Conservation (phyloP, 2,797 vertebrate genomes). For the Centroberyx gerrardi region DNA sequence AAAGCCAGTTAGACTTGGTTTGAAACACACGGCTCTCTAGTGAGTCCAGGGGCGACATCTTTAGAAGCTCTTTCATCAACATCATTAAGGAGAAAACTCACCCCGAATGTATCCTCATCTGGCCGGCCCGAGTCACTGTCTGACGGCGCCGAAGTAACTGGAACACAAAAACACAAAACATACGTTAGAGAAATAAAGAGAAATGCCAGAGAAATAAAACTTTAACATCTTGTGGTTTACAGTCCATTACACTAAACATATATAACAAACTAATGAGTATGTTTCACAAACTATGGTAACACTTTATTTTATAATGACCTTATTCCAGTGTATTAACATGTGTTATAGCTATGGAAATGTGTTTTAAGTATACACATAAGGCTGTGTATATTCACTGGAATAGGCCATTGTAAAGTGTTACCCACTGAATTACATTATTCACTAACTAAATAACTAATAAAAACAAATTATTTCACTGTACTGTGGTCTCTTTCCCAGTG, state of each 20-base stretch:
- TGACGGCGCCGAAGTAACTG: conserved; percentile 84
- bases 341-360: neutral
- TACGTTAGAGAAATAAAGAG: conserved; percentile 29
- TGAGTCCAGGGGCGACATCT: conserved; percentile 34
- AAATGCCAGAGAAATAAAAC: conserved; percentile 11
- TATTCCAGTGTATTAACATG: neutral
- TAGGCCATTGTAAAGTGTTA: neutral
- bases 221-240: conserved; percentile 27
- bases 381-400: neutral
- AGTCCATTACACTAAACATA: conserved; percentile 18
- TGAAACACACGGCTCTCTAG: conserved; percentile 30
- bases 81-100: conserved; percentile 84
- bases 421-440: too few species aligned
- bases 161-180: conserved; percentile 54
- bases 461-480: neutral
- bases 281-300: neutral
- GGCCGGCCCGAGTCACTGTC: conserved; percentile 91
- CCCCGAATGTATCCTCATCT: conserved; percentile 97
- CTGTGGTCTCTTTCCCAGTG: neutral
- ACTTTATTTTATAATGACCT: too few species aligned
- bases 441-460: too few species aligned
- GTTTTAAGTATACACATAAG: too few species aligned
- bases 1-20: conserved; percentile 19
- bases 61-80: conserved; percentile 56
- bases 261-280: neutral